A percentile compares a stretch with the other conserved stretches of the same genome.
Evolutionary conservation across 1,140 invertebrate genomes (phyloP).

Genomic region (Patella vulgata): DNA sequence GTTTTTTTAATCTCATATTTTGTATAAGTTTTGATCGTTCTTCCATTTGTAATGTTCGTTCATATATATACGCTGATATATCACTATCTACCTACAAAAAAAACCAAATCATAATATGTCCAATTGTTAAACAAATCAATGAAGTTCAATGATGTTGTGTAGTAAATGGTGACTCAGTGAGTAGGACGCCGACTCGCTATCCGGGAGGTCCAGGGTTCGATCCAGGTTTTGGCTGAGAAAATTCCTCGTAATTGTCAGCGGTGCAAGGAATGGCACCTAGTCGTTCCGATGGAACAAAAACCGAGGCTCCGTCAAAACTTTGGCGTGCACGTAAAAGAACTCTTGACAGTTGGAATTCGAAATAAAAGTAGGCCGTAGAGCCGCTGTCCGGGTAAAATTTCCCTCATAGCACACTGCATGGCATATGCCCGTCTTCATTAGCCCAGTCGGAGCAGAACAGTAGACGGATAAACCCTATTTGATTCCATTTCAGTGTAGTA

Average conservation of each 20-base stretch:
- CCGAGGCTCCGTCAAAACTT: background rate
- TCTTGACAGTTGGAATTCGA: no score
- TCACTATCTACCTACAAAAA: slow-evolving; percentile 80
- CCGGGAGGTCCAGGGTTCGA: no score
- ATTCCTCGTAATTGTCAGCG: no score
- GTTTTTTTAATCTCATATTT: slow-evolving; percentile 72
- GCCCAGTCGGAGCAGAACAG: no score
- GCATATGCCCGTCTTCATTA: no score
- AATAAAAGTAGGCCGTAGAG: background rate
- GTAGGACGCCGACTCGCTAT: no score
- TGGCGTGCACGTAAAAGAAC: no score
- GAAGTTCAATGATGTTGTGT: background rate
- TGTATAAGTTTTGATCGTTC: slow-evolving; percentile 96
- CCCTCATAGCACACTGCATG: no score
- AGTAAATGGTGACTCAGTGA: background rate
- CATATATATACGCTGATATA: slow-evolving; percentile 98
- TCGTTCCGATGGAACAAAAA: no score
- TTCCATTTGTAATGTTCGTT: slow-evolving; percentile 98
- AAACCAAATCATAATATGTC: background rate
- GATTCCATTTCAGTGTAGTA: background rate
- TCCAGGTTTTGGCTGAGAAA: no score
- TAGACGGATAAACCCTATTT: background rate
- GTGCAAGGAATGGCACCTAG: no score
- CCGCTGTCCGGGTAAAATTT: no score
- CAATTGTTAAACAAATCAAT: background rate